Base-by-base conservation (phyloP, 2,113 vertebrate species). In the Pelecanus crispus region DNA sequence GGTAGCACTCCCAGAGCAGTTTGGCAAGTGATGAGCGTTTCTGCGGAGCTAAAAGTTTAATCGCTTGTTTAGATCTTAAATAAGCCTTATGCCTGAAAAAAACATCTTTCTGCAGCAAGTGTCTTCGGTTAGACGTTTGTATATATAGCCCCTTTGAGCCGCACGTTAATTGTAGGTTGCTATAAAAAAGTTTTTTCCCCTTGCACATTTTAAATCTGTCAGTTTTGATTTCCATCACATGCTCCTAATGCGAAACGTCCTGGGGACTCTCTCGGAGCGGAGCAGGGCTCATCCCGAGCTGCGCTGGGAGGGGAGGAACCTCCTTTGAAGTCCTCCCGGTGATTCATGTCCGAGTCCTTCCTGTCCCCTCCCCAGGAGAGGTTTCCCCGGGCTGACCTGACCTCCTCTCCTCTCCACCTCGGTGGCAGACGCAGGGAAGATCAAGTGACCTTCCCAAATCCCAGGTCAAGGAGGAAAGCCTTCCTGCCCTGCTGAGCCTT, bases 181-280 rank as follows among this genome's bases (percentile, higher is more conserved):
- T 77, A 73, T 86, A 81, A 86, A 95, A 56, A 77, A 13, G 29
- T 24, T 63, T 58, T 75, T 84, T 50, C 68, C 86, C 78, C 53
- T 90, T 81, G 78, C 82, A 92, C 78, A 4, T 87, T 96, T 94
- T 90, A 73, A 95, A 95, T 63, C 88, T 84, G 86, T 87, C 92
- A 53, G 47, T 36, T 72, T 55, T 58, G 68, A 87, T 94, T 94
- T 87, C 73, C 94, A 61, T 68, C 94, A 73, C 77, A 8, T 10
- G 31, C 86, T 55, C 4, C 82, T 90, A 56, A 90, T 31, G 78
- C 20, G 1, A 83, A 84, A 84, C 11, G 40, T 90, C 78, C 78
- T 8, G 50, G 75, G 81, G 75, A 91, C 50, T 50, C 84, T 78
- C 79, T 15, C 25, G 0, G 70, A 2, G 1, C 32, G 47, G 71